phyloP scores from a whole-genome alignment of 2,888 invertebrate species.

The Rosalia funebris region DNA sequence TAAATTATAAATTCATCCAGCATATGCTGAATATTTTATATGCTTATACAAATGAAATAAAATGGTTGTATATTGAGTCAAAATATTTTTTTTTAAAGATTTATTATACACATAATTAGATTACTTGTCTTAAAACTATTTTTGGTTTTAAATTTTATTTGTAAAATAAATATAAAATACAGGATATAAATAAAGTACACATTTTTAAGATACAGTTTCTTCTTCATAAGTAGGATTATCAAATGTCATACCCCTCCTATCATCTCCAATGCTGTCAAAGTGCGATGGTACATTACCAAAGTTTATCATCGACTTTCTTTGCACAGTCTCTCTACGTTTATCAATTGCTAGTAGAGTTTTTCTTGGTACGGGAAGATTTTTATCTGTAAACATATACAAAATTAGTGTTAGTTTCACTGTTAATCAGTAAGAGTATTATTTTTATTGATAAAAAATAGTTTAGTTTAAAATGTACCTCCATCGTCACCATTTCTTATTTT shows the following conservation, averaged over 20 bases:
- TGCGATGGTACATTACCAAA: slow-evolving; percentile 27
- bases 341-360: slow-evolving; percentile 44
- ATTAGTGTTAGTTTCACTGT: neutral
- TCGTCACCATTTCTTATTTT: slow-evolving; percentile 39
- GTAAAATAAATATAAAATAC: too few relatives aligned
- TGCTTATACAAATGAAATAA: too few relatives aligned
- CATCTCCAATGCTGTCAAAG: slow-evolving; percentile 15
- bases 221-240: slow-evolving; percentile 34
- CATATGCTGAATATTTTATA: too few relatives aligned
- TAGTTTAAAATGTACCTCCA: slow-evolving; percentile 37
- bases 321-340: slow-evolving; percentile 35
- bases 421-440: neutral
- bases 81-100: too few relatives aligned
- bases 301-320: slow-evolving; percentile 38
- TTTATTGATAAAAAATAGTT: neutral
- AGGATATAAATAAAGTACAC: neutral
- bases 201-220: slow-evolving; percentile 1
- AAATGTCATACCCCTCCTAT: slow-evolving; percentile 16
- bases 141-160: too few relatives aligned
- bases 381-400: slow-evolving; percentile 29
- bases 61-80: too few relatives aligned
- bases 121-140: too few relatives aligned
- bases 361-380: slow-evolving; percentile 40
- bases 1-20: too few relatives aligned
- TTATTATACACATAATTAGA: too few relatives aligned